Evolutionary conservation across 2,797 vertebrate species (phyloP).

Genomic region (Telmatherina bonti): DNA sequence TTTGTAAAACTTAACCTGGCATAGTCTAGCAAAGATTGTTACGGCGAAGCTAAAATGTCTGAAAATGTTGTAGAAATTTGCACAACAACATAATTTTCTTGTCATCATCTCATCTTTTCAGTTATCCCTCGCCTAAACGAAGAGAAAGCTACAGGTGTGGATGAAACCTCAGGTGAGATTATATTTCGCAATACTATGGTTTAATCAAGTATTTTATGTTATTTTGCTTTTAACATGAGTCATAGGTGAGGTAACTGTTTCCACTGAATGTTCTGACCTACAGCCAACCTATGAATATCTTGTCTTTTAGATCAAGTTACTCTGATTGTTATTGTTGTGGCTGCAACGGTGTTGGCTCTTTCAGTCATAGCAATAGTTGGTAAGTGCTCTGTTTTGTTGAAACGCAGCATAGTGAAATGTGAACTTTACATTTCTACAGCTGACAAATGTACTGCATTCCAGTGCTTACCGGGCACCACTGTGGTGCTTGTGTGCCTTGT

Average conservation of each 20-base stretch:
- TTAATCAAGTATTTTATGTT: neutral
- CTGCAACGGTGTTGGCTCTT: constrained; percentile 64
- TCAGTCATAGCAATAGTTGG: constrained; percentile 62
- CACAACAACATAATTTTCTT: neutral
- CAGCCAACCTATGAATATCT: neutral
- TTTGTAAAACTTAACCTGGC: neutral
- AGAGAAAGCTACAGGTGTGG: constrained; percentile 31
- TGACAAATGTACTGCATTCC: constrained; percentile 33
- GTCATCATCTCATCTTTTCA: accelerated
- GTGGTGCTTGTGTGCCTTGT: constrained; percentile 24
- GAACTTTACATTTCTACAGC: constrained; percentile 30
- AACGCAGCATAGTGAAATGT: constrained; percentile 7
- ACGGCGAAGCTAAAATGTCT: neutral
- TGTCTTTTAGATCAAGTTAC: constrained; percentile 60
- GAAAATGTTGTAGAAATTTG: neutral
- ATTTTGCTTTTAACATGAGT: neutral
- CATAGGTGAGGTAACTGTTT: neutral
- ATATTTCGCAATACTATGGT: neutral
- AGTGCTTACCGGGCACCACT: constrained; percentile 18
- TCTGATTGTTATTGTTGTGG: constrained; percentile 69
- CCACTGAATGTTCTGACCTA: neutral
- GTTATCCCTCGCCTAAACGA: accelerated
- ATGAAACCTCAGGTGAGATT: constrained; percentile 33
- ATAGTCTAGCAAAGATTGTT: neutral
- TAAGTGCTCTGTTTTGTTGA: constrained; percentile 57